These are phyloP conservation scores for Myotis myotis DNA, from an alignment of 2,797 vertebrate genomes.

Conservation along the genomic window DNA sequence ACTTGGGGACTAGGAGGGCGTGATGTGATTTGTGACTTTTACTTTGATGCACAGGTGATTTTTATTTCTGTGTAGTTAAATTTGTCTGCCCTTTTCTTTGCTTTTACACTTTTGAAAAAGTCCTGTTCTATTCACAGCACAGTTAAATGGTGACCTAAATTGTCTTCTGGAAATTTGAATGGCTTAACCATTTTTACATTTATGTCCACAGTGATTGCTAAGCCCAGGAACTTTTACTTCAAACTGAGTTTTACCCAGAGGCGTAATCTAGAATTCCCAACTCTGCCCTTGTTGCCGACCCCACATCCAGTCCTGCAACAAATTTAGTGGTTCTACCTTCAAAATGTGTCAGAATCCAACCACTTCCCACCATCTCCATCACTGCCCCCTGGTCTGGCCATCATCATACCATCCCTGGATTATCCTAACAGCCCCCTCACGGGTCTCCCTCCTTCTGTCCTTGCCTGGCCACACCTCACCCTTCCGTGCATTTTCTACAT, in stretches of 20 bases:
- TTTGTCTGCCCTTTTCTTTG: background rate
- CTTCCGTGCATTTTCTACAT: background rate
- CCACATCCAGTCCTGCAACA: background rate
- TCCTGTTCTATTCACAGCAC: background rate
- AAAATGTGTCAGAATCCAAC: background rate
- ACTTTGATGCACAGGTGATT: slow-evolving; percentile 10
- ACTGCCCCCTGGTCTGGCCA: background rate
- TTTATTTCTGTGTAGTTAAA: slow-evolving; percentile 31
- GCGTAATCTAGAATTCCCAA: background rate
- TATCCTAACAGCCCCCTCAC: background rate
- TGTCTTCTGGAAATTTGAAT: slow-evolving; percentile 21
- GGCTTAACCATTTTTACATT: slow-evolving; percentile 20
- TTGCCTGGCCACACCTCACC: background rate
- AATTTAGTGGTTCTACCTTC: background rate
- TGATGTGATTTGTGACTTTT: background rate
- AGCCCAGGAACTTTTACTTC: background rate
- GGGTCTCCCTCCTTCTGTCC: background rate
- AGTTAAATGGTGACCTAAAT: background rate
- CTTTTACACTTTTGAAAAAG: background rate
- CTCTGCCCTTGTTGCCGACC: background rate
- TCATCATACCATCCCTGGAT: background rate
- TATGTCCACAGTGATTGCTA: background rate
- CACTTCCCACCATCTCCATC: accelerated
- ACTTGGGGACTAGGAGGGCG: background rate
- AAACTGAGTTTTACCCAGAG: background rate